phyloP scores from a whole-genome alignment of 2,797 vertebrate genomes.

The Leontopithecus rosalia region DNA sequence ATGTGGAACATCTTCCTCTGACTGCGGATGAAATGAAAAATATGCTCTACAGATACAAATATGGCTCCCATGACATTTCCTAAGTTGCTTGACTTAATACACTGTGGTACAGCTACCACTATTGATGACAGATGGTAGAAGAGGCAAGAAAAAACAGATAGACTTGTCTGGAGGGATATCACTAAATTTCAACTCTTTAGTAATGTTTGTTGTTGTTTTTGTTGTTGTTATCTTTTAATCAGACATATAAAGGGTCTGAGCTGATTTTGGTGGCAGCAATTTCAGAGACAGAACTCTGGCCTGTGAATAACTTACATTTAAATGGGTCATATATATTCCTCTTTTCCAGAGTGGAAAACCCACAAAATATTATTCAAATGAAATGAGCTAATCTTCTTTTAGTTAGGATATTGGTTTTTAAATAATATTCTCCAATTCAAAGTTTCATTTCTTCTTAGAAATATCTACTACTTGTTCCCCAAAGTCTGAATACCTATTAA shows the following conservation, averaged over 20 bases:
- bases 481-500: slow-evolving; percentile 48
- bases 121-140: neutral
- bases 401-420: slow-evolving; percentile 16
- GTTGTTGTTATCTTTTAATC: neutral
- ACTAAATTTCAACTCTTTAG: neutral
- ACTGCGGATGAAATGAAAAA: neutral
- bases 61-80: neutral
- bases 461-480: neutral
- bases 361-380: neutral
- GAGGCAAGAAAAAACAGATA: neutral
- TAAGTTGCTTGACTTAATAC: neutral
- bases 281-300: neutral
- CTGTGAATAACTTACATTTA: neutral
- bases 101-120: rapidly evolving
- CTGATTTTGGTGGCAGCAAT: neutral
- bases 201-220: neutral
- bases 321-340: neutral
- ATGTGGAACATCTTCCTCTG: neutral
- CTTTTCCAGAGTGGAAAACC: neutral
- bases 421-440: slow-evolving; percentile 38
- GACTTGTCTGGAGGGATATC: neutral
- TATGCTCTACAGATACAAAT: neutral
- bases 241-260: neutral
- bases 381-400: neutral
- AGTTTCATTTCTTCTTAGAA: slow-evolving; percentile 22